phyloP scores from a whole-genome alignment of 2,113 vertebrate species.

The Melanostigma gelatinosum region DNA sequence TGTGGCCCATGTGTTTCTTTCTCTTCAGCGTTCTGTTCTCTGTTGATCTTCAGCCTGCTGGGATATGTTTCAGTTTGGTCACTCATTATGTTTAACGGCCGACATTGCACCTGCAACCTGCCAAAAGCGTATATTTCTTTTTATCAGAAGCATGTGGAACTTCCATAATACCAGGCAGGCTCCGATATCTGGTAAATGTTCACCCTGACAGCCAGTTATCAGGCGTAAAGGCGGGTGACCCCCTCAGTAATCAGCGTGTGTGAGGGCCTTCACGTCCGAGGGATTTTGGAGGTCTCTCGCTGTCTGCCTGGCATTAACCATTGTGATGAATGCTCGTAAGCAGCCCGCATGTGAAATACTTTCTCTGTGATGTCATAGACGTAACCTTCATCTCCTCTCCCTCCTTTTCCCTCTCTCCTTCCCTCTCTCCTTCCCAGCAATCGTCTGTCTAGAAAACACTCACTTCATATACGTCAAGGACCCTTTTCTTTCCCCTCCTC shows the following conservation, averaged over 20 bases:
- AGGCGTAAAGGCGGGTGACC: constrained; percentile 58
- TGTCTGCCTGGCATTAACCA: constrained; percentile 72
- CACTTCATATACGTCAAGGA: constrained; percentile 76
- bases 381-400: constrained; percentile 64
- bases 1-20: constrained; percentile 33
- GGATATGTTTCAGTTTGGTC: constrained; percentile 58
- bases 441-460: constrained; percentile 66
- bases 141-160: constrained; percentile 62
- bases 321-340: constrained; percentile 72
- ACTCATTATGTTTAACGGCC: constrained; percentile 30
- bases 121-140: constrained; percentile 40
- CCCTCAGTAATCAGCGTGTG: constrained; percentile 67
- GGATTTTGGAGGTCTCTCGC: constrained; percentile 60
- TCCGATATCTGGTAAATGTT: constrained; percentile 69
- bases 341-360: constrained; percentile 61
- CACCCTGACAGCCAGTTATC: constrained; percentile 71
- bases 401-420: constrained; percentile 32
- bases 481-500: constrained; percentile 75
- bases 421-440: constrained; percentile 49
- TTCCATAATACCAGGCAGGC: constrained; percentile 25
- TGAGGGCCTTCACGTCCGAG: constrained; percentile 68
- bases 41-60: constrained; percentile 34
- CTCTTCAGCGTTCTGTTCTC: constrained; percentile 36
- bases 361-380: constrained; percentile 73
- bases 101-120: constrained; percentile 45